Base-by-base conservation (phyloP, 2,113 vertebrate genomes). In the Pogonocichla stellata region DNA sequence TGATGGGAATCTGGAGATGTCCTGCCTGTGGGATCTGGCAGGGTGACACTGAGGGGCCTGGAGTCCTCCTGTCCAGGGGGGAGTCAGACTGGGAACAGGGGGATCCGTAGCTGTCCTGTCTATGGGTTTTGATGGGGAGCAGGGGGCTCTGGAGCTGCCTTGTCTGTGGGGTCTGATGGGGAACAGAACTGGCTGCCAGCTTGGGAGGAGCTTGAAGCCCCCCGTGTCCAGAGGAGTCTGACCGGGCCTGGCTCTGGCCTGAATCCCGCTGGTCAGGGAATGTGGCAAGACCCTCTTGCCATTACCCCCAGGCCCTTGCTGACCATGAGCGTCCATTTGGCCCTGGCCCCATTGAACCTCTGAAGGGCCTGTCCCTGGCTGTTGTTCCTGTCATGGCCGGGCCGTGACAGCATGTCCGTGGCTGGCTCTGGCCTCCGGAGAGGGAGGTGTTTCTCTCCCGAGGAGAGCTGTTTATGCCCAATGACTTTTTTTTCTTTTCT, bases 251-350 rank as follows among this genome's bases (percentile, higher is more conserved):
- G 7, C 8, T 58, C 15, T 51, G 51, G 4, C 16, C 19, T 8
- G 36, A 18, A 57, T 19, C 10, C 26, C 12, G 15, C 4, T 4
- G 5, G 16, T 26, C 13, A 26, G 24, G 28, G 22, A 16, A 40
- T 20, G 36, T 42, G 60, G 5, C 14, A 14, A 29, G 36, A 78
- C 40, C 14, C 45, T 14, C 8, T 3, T 17, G 28, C 6, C 1
- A 7, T 8, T 25, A 53, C 2, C 23, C 15, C 8, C 9, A 16
- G 24, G 22, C 9, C 28, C 4, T 40, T 33, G 31, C 14, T 61
- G 4, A 0, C 42, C 5, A 0, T 4, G 8, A 23, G 18, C 6
- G 14, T 62, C 25, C 54, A 3, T 47, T 50, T 0, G 3, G 23
- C 24, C 67, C n/a, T 3, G 5, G 65, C 47, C 34, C n/a, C 19